These are phyloP conservation scores for Oxyscelio sp. DNA, from an alignment of 2,888 invertebrate genomes.

Conservation along the genomic window DNA sequence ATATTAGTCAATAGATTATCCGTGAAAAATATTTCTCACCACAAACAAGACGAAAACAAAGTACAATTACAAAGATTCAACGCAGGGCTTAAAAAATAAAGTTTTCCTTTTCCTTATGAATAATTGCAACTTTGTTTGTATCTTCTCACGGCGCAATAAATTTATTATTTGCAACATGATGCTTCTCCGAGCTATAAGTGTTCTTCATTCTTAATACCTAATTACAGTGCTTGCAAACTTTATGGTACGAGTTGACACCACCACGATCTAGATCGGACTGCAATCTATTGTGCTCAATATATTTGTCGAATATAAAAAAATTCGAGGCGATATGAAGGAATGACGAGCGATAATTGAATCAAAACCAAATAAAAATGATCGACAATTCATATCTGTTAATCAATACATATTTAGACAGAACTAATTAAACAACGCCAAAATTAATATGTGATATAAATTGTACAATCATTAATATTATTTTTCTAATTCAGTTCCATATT, in stretches of 20 bases:
- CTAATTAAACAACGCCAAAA: too few species aligned
- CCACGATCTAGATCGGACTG: slow-evolving; percentile 54
- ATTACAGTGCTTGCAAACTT: slow-evolving; percentile 46
- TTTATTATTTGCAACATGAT: slow-evolving; percentile 24
- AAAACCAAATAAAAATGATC: too few species aligned
- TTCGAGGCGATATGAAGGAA: too few species aligned
- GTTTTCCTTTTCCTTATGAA: too few species aligned
- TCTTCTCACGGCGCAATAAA: background rate
- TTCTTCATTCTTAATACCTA: slow-evolving; percentile 51
- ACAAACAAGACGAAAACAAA: too few species aligned
- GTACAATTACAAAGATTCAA: background rate
- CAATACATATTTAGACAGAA: too few species aligned
- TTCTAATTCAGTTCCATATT: too few species aligned
- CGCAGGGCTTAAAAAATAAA: background rate
- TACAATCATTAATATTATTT: too few species aligned
- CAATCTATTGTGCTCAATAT: slow-evolving; percentile 62
- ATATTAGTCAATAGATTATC: background rate
- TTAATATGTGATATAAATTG: too few species aligned
- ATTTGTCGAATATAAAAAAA: slow-evolving; percentile 20
- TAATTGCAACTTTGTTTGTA: background rate
- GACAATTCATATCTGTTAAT: too few species aligned
- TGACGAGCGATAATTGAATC: too few species aligned
- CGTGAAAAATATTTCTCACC: background rate
- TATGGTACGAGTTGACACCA: slow-evolving; percentile 43
- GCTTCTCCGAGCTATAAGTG: slow-evolving; percentile 31